Conservation (phyloP, 2,113 vertebrate species). For the Odontesthes bonariensis region DNA sequence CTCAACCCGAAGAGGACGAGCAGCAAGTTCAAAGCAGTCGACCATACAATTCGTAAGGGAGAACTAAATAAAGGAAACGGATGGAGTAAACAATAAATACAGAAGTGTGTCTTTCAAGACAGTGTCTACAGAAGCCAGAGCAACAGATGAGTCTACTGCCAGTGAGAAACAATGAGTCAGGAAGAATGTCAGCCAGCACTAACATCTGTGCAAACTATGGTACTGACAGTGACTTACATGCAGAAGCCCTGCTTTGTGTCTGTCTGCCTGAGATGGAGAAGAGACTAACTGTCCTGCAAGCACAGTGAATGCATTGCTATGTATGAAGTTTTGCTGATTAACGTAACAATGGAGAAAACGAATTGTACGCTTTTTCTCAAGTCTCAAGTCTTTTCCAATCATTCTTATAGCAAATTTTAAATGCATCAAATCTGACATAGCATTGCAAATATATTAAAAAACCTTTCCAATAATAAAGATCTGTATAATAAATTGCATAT, state of each 20-base stretch:
- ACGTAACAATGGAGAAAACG: background rate
- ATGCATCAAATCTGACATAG: too few species aligned
- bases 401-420: background rate
- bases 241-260: slow-evolving; percentile 18
- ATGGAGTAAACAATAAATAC: slow-evolving; percentile 10
- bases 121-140: slow-evolving; percentile 37
- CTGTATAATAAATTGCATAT: background rate
- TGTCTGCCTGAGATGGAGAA: background rate
- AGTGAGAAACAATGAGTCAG: slow-evolving; percentile 46
- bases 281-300: background rate
- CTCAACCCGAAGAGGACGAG: background rate
- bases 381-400: background rate
- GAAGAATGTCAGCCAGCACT: slow-evolving; percentile 38
- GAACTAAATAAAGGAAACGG: slow-evolving; percentile 26
- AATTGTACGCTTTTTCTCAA: too few species aligned
- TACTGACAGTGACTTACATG: slow-evolving; percentile 18
- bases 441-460: too few species aligned
- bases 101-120: slow-evolving; percentile 4
- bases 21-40: slow-evolving; percentile 12
- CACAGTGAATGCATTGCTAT: background rate
- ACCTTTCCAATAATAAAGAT: background rate
- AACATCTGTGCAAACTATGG: slow-evolving; percentile 40
- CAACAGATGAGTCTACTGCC: slow-evolving; percentile 38
- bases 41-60: slow-evolving; percentile 7
- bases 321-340: background rate